Base-by-base conservation (phyloP, 2,888 invertebrate species). In the Agrotis clavis region DNA sequence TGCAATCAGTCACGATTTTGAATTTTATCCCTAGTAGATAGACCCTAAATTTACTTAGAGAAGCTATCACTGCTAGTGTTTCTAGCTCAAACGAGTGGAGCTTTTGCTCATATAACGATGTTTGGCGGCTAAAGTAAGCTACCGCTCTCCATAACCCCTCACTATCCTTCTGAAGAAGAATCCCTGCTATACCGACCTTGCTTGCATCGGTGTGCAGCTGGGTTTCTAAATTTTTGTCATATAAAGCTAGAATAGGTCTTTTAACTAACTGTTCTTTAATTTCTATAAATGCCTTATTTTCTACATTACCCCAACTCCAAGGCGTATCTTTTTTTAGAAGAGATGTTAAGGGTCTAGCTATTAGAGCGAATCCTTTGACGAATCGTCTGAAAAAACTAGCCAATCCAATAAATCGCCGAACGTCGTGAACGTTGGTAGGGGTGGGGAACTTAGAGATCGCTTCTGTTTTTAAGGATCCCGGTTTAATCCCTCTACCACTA, bases 31-130 rank as follows among this genome's bases (percentile, higher is more conserved):
- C 86, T 7, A 86, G 2, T n/a, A 76, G 16, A 53, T 85, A 87
- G 0, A 84, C 74, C 3, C 84, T 16, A 57, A 86, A 86, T 19
- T 65, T 19, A 2, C 61, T 71, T 7, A 87, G 63, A 0, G 87
- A 82, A 0, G 82, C 63, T 1, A 86, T 56, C 4, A 86, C 83
- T 0, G 86, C 85, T 0, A 82, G 59, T 0, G 84, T 87, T 53
- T 84, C 85, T 1, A 86, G 60, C 9, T 87, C 84, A 66, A 60
- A 85, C 0, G 85, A 83, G 35, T 82, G 81, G 7, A 80, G 48
- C 11, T 81, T 84, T 64, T 74, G 71, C 48, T 87, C 85, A 47
- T 56, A 47, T 14, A 47, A 14, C 14, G 45, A 47, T 47, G 45
- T 47, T 47, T 47, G 45, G 45, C 45, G 45, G 45, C 45, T 47